These are phyloP conservation scores for Pholis gunnellus DNA, from an alignment of 2,113 vertebrate genomes.

Conservation along the genomic window DNA sequence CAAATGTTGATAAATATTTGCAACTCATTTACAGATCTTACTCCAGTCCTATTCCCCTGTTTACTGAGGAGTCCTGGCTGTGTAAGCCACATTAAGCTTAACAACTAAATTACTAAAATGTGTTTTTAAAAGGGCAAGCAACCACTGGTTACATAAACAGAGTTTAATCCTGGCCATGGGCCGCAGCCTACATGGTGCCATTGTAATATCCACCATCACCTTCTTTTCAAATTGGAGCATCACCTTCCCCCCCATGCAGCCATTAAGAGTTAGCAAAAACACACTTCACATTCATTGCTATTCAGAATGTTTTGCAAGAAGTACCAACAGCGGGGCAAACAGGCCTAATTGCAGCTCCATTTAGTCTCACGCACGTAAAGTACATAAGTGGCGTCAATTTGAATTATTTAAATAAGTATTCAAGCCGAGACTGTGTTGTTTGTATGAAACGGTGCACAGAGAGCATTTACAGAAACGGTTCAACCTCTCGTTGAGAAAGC, in stretches of 20 bases:
- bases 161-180: conserved; percentile 31
- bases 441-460: not conserved
- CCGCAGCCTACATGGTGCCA: conserved; percentile 21
- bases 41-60: not conserved
- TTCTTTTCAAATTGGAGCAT: conserved; percentile 6
- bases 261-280: not conserved
- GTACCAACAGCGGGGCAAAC: conserved; percentile 7
- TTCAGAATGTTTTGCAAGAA: not conserved
- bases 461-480: not conserved
- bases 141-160: conserved; percentile 22
- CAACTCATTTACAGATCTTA: not conserved
- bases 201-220: conserved; percentile 14
- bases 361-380: not conserved
- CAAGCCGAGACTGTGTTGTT: not conserved
- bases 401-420: not conserved
- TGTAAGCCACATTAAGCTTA: not conserved
- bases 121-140: conserved; percentile 19
- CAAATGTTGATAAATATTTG: not conserved
- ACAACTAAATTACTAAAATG: not conserved
- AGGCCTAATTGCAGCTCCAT: not conserved
- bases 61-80: not conserved
- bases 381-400: not conserved
- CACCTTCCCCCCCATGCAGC: conserved; percentile 1
- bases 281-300: not conserved
- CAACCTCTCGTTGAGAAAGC: not conserved